These are phyloP conservation scores for Apocheima hispidaria DNA, from an alignment of 2,888 invertebrate species.

Conservation along the genomic window DNA sequence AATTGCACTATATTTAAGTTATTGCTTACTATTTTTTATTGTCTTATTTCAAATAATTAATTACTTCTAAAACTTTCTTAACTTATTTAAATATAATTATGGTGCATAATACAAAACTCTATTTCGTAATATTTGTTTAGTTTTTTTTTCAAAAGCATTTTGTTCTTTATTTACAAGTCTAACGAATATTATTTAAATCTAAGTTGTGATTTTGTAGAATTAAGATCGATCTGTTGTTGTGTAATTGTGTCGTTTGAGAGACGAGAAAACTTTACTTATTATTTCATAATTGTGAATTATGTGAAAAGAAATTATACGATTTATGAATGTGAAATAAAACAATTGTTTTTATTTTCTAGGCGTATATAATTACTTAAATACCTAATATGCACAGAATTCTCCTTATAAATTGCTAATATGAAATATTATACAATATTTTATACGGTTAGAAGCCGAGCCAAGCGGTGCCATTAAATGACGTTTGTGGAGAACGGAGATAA, in stretches of 20 bases:
- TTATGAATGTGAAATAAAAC: slow-evolving; percentile 72
- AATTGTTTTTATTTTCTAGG: slow-evolving; percentile 19
- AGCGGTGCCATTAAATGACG: too few relatives aligned
- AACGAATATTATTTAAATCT: slow-evolving; percentile 45
- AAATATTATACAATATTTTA: too few relatives aligned
- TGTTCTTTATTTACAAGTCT: slow-evolving; percentile 45
- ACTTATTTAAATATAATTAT: neutral
- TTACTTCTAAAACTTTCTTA: too few relatives aligned
- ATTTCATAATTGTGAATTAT: slow-evolving; percentile 62
- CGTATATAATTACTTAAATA: neutral
- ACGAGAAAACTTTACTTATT: slow-evolving; percentile 60
- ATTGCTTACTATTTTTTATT: neutral
- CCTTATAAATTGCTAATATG: too few relatives aligned
- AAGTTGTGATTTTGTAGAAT: slow-evolving; percentile 47
- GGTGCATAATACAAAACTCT: slow-evolving; percentile 24
- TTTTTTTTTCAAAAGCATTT: neutral
- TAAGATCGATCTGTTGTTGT: slow-evolving; percentile 56
- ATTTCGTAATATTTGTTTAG: neutral
- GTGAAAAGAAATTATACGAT: slow-evolving; percentile 75
- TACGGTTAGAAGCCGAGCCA: too few relatives aligned
- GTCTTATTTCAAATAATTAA: too few relatives aligned
- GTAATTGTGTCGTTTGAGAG: slow-evolving; percentile 59
- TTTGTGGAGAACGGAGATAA: too few relatives aligned
- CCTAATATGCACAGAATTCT: too few relatives aligned
- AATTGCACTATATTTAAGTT: too few relatives aligned